Conservation (phyloP, 2,888 invertebrate genomes). For the Sycophila texana region DNA sequence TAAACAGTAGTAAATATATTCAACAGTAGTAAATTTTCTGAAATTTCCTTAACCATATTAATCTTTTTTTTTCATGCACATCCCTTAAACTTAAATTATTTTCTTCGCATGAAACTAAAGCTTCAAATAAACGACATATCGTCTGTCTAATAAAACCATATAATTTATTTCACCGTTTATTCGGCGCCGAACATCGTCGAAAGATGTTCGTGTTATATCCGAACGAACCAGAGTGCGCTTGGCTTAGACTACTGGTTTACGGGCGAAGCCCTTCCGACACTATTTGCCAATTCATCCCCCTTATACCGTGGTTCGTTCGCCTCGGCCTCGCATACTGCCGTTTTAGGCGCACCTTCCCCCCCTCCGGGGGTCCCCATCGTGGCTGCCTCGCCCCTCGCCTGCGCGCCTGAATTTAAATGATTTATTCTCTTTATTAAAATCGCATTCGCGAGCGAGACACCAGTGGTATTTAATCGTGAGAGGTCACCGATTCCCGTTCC, state of each 20-base stretch:
- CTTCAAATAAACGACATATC: background rate
- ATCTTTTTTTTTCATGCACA: background rate
- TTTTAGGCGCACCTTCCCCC: slow-evolving; percentile 25
- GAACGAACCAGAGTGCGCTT: slow-evolving; percentile 21
- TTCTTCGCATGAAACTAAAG: too few species aligned
- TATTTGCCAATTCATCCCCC: slow-evolving; percentile 38
- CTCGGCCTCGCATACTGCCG: background rate
- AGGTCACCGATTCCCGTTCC: background rate
- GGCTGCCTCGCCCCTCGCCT: too few species aligned
- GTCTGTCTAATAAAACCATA: background rate
- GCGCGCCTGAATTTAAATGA: slow-evolving; percentile 67
- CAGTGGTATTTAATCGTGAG: slow-evolving; percentile 52
- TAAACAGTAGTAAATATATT: too few species aligned
- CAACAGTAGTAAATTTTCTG: too few species aligned
- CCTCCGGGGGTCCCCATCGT: slow-evolving; percentile 1
- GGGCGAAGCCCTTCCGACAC: slow-evolving; percentile 50
- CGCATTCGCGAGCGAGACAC: slow-evolving; percentile 62
- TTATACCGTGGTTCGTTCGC: slow-evolving; percentile 9
- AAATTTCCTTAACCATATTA: too few species aligned
- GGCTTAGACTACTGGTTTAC: slow-evolving; percentile 59
- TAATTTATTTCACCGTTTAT: slow-evolving; percentile 21
- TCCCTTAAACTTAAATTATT: background rate
- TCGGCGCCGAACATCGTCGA: too few species aligned
- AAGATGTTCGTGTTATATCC: too few species aligned
- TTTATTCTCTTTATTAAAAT: slow-evolving; percentile 73